Base-by-base conservation (phyloP, 2,888 invertebrate genomes). In the Sthenelais limicola region DNA sequence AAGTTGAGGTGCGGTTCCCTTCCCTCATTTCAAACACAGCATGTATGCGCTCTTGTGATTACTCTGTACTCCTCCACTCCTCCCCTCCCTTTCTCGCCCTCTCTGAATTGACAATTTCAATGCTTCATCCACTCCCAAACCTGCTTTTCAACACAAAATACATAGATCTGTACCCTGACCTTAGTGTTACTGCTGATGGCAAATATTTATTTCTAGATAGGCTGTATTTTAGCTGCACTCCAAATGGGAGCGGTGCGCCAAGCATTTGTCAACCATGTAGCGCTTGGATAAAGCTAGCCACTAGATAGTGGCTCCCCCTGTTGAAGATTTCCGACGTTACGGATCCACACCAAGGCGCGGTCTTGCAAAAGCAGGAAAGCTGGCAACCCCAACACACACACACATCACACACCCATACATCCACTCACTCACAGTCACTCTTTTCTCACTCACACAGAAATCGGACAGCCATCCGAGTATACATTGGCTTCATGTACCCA, bases 121-220 rank as follows among this genome's bases (percentile, higher is more conserved):
- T 43, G 18, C 43, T 43, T 43, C 9, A 18, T 43, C 18, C 12
- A 12, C 43, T 9, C 43, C 43, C 43, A n/a, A n/a, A 48, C 48
- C 9, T 33, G 32, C 33, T 28, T 56, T 5, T 28, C 56, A 28
- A 56, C 56, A 56, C 32, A 56, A 18, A 28, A 56, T 24, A 56
- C 43, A 38, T 21, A 38, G 66, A 38, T 38, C 24, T 66, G 24
- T 66, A 35, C 43, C 12, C 66, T 66, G 66, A 43, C 66, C 43
- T 43, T 38, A 30, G 21, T 47, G 21, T 26, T 67, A 67, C 48
- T 28, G 30, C 48, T 67, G 24, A 30, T 48, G 67, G 67, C 67
- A 48, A 67, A 67, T 67, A 67, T 67, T 47, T 67, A 48, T 67
- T 67, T 67, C 67, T 67, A 48, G 62, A 62, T 67, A 67, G 67